Percentiles rank a stretch among this genome's conserved stretches.
phyloP scores from a whole-genome alignment of 2,113 vertebrate genomes.

The Podilymbus podiceps region DNA sequence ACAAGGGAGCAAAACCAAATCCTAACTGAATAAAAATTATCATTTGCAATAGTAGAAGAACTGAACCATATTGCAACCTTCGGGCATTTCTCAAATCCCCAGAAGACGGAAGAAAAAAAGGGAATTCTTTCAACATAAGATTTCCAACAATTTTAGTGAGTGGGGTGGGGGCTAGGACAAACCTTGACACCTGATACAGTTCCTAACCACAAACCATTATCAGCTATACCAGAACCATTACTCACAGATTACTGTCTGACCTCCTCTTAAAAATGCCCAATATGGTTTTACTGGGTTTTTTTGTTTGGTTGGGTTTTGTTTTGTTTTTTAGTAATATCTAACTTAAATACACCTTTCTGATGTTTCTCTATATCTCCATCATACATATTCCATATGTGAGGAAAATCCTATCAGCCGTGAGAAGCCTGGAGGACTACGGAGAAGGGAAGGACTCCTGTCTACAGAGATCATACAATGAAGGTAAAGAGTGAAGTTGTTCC shows the following conservation, averaged over 20 bases:
- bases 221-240: not conserved
- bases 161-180: not conserved
- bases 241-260: not conserved
- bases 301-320: not conserved
- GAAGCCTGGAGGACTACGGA: not conserved
- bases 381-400: fast-evolving
- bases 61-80: not conserved
- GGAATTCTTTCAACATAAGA: not conserved
- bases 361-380: not conserved
- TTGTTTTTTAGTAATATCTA: not conserved
- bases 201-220: not conserved
- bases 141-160: not conserved
- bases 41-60: not conserved
- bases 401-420: not conserved
- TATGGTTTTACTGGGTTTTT: not conserved
- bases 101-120: not conserved
- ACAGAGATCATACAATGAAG: not conserved
- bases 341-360: not conserved
- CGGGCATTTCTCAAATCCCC: not conserved
- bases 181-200: not conserved
- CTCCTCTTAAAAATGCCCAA: not conserved
- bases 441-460: not conserved
- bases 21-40: not conserved
- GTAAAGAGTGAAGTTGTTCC: not conserved
- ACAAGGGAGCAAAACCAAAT: not conserved